Evolutionary conservation across 2,113 vertebrate species (phyloP), one percentile per base, ranked within the genome.

Genomic region (Thinocorus orbignyianus): DNA sequence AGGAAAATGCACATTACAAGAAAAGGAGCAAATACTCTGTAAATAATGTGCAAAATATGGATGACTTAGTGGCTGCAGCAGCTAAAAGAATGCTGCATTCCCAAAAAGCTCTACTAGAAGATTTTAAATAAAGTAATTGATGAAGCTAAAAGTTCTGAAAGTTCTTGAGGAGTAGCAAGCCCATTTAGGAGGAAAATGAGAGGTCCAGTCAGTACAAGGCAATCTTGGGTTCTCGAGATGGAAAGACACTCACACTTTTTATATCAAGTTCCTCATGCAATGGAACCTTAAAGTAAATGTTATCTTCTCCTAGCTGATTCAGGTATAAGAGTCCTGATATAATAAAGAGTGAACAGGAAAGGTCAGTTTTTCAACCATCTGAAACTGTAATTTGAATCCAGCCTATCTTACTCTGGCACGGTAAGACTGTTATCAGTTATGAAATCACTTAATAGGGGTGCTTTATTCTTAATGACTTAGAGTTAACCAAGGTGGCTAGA

Each of bases 401-500:
- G 15, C 6, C 28, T 83, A 49, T 60, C 39, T 86, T 60, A 18
- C 5, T 86, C 13, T 10, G 58, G 48, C n/a, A 84, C 7, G 46
- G 26, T 14, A 81, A 80, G 33, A 62, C 39, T 57, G 26, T 68
- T 95, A 83, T 62, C 74, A 66, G 23, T 86, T 94, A 93, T 68
- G 48, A 90, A 93, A 94, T 92, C 71, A 55, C 49, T 94, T 94
- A 90, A 93, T 69, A 95, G 7, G 42, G 77, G 46, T 48, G 10
- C 30, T 88, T 94, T 81, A 58, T 46, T 90, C 69, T 49, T 96
- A 92, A 92, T 90, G 64, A 74, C 24, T 81, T 60, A 81, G 49
- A 82, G 66, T 88, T 93, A 95, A 90, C 64, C 44, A 92, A 90
- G 52, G 55, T 42, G 86, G 18, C 17, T 71, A 54, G 55, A 81